phyloP scores from a whole-genome alignment of 2,113 vertebrate species.

The Cheilinus undulatus region DNA sequence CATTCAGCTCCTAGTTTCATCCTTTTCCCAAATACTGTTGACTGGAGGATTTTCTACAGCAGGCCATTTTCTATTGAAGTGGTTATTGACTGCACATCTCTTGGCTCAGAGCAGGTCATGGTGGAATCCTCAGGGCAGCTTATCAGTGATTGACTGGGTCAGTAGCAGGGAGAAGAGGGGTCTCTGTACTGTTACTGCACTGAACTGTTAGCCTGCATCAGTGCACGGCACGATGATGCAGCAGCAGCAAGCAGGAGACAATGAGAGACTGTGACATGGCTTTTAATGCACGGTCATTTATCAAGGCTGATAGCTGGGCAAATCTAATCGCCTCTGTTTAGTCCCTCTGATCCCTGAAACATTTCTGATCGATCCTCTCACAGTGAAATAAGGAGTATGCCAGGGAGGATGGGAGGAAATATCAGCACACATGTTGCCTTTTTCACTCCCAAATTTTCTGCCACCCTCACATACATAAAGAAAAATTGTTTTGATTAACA shows the following conservation, averaged over 20 bases:
- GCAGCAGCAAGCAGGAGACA: slow-evolving; percentile 6
- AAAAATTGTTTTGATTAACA: no score
- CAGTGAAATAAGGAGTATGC: slow-evolving; percentile 1
- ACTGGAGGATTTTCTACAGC: slow-evolving; percentile 20
- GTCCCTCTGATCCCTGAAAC: slow-evolving; percentile 29
- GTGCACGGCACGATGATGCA: slow-evolving; percentile 19
- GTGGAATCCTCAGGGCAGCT: slow-evolving; percentile 29
- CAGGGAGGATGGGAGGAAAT: background rate
- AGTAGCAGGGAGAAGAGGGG: slow-evolving; percentile 16
- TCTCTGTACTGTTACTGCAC: slow-evolving; percentile 3
- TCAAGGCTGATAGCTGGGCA: slow-evolving; percentile 38
- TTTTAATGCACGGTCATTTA: slow-evolving; percentile 37
- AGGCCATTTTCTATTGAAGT: slow-evolving; percentile 38
- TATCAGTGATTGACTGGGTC: slow-evolving; percentile 52
- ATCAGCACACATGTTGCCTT: background rate
- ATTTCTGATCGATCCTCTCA: slow-evolving; percentile 41
- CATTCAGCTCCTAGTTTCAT: background rate
- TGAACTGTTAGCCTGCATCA: slow-evolving; percentile 17
- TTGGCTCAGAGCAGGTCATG: slow-evolving; percentile 21
- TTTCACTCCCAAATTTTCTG: no score
- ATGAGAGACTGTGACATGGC: slow-evolving; percentile 15
- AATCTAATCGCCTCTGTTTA: slow-evolving; percentile 32
- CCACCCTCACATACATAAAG: no score
- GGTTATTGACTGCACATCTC: slow-evolving; percentile 55
- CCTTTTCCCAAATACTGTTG: background rate